phyloP scores from a whole-genome alignment of 92 coral and sea anemone species.

The Zoanthus sansibaricus region DNA sequence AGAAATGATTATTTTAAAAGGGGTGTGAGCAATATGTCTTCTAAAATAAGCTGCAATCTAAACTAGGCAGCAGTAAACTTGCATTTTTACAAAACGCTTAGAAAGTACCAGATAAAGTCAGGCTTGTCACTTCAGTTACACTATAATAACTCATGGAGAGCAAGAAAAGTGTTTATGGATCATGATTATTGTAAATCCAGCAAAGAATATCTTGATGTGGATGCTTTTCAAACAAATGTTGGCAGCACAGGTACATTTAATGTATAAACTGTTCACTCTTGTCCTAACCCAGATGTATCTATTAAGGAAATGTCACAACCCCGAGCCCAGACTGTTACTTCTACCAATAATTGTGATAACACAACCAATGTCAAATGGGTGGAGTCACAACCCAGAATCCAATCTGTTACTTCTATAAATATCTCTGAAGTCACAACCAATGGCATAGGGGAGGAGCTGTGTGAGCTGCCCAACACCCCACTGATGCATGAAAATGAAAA shows the following conservation, averaged over 20 bases:
- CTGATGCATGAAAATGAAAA: conserved; percentile 40
- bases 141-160: conserved; percentile 36
- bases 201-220: conserved; percentile 30
- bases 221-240: conserved; percentile 10
- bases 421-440: background rate
- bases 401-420: background rate
- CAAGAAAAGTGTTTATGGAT: conserved; percentile 46
- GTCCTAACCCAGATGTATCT: too few relatives aligned
- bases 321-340: too few relatives aligned
- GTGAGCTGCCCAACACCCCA: conserved; percentile 26
- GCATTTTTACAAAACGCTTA: background rate
- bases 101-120: conserved; percentile 45
- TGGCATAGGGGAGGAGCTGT: background rate
- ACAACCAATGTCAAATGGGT: background rate
- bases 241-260: conserved; percentile 25
- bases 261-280: background rate
- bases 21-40: conserved; percentile 39
- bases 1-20: conserved; percentile 34
- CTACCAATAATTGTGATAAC: background rate
- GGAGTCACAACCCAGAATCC: too few relatives aligned
- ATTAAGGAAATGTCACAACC: too few relatives aligned
- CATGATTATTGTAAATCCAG: conserved; percentile 31
- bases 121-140: conserved; percentile 51
- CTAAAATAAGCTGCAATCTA: background rate
- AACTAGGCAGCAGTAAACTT: background rate